phyloP scores from a whole-genome alignment of 2,113 vertebrate genomes.

The Oxygymnocypris stewartii region DNA sequence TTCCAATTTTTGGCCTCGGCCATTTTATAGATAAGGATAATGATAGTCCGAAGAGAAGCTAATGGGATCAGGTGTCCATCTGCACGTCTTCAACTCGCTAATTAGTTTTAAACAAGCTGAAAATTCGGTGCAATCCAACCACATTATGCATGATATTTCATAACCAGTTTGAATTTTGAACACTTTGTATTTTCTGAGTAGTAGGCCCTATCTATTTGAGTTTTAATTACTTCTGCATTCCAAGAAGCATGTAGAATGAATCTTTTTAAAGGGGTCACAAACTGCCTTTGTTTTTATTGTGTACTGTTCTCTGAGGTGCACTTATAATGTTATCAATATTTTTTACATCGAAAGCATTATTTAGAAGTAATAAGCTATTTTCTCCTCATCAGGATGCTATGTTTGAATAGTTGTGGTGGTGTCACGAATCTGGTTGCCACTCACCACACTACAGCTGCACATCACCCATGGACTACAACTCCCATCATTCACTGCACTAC shows the following conservation, averaged over 20 bases:
- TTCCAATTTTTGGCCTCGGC: neutral
- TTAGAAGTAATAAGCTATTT: too few relatives aligned
- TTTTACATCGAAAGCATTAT: too few relatives aligned
- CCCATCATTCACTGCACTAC: too few relatives aligned
- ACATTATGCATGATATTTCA: neutral
- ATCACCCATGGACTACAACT: too few relatives aligned
- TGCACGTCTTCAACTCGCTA: neutral
- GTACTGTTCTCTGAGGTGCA: too few relatives aligned
- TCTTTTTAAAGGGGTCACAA: too few relatives aligned
- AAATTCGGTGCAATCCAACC: neutral
- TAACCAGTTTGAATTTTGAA: neutral
- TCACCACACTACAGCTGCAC: too few relatives aligned
- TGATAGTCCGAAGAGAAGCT: neutral
- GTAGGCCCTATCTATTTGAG: neutral
- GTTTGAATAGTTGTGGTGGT: too few relatives aligned
- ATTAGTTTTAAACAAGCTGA: neutral
- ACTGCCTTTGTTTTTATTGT: too few relatives aligned
- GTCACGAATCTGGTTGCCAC: too few relatives aligned
- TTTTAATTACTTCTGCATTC: neutral
- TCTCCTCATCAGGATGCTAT: too few relatives aligned
- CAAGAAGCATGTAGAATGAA: neutral
- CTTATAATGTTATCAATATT: too few relatives aligned
- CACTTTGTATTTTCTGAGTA: neutral
- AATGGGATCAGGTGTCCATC: constrained; percentile 7
- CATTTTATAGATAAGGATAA: neutral